Evolutionary conservation across 2,888 invertebrate genomes (phyloP).

Genomic region (Pyrocoelia pectoralis): DNA sequence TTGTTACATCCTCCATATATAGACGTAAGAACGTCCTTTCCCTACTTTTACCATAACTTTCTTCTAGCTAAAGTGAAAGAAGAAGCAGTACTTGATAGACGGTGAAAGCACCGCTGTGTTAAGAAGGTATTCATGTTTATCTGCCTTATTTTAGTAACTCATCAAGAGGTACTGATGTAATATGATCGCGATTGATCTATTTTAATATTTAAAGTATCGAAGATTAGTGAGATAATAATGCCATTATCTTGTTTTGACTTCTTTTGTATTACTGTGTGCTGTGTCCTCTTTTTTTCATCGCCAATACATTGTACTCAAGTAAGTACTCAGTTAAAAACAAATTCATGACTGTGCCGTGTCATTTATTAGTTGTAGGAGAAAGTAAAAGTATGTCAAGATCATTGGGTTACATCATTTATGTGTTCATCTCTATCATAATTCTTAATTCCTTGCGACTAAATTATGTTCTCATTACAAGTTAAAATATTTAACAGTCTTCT

Average conservation of each 20-base stretch:
- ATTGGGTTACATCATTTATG: not conserved
- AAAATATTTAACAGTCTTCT: no score
- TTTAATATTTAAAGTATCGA: no score
- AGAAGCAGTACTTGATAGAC: slow-evolving; percentile 39
- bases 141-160: not conserved
- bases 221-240: slow-evolving; percentile 17
- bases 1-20: slow-evolving; percentile 16
- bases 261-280: slow-evolving; percentile 12
- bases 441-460: no score
- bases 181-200: no score
- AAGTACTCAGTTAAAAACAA: slow-evolving; percentile 11
- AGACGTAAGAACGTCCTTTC: slow-evolving; percentile 33
- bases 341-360: not conserved
- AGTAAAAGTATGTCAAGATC: slow-evolving; percentile 10
- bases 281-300: slow-evolving; percentile 7
- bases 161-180: no score
- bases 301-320: slow-evolving; percentile 10
- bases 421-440: not conserved
- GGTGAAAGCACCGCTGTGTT: slow-evolving; percentile 38
- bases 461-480: no score
- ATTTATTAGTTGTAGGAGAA: not conserved
- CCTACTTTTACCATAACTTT: slow-evolving; percentile 34
- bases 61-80: slow-evolving; percentile 39
- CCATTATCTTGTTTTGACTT: slow-evolving; percentile 8
- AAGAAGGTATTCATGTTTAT: slow-evolving; percentile 6